Conservation (phyloP, 2,113 vertebrate genomes). For the Chlorocebus sabaeus region DNA sequence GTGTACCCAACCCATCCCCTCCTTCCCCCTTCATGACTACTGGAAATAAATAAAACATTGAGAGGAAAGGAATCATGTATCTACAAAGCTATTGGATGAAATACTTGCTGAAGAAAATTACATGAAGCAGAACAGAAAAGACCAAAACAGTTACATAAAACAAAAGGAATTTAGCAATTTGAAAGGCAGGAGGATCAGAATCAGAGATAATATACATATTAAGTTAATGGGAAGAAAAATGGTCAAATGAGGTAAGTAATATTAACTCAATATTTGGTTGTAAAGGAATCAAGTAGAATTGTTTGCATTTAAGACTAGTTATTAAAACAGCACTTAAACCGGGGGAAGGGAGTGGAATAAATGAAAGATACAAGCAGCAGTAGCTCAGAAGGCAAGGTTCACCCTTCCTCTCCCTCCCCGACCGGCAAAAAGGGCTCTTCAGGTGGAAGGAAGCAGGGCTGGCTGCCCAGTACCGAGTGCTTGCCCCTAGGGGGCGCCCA, state of each 20-base stretch:
- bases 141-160: neutral
- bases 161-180: neutral
- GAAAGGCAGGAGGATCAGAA: neutral
- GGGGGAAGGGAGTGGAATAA: neutral
- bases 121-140: neutral
- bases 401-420: neutral
- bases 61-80: neutral
- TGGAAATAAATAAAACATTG: neutral
- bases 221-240: neutral
- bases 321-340: neutral
- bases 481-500: neutral
- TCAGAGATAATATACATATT: neutral
- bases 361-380: neutral
- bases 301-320: neutral
- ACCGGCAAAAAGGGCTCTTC: neutral
- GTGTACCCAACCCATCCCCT: neutral
- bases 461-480: neutral
- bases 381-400: neutral
- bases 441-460: neutral
- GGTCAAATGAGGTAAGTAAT: neutral
- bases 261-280: neutral
- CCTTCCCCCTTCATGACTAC: too few relatives aligned
- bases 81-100: neutral
- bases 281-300: neutral
- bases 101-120: neutral